A percentile compares a stretch with the other conserved stretches of the same genome.
Evolutionary conservation across 2,797 vertebrate genomes (phyloP).

Genomic region (Tragelaphus eurycerus): DNA sequence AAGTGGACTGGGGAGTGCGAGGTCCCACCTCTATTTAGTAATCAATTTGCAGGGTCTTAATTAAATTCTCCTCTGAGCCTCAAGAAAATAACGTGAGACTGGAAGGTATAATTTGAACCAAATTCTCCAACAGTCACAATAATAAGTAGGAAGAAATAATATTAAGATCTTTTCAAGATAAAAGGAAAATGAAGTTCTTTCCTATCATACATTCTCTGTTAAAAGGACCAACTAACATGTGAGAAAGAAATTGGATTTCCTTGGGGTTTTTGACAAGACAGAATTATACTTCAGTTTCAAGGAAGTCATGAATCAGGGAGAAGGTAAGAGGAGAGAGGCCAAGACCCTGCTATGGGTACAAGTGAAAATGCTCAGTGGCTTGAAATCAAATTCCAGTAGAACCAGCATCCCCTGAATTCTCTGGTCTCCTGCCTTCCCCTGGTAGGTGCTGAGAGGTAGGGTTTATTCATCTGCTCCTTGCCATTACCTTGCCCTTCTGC

Average conservation of each 20-base stretch:
- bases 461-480: background rate
- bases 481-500: background rate
- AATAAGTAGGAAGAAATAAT: background rate
- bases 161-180: background rate
- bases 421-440: background rate
- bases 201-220: background rate
- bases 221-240: background rate
- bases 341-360: background rate
- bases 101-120: background rate
- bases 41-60: constrained; percentile 22
- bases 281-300: background rate
- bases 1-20: background rate
- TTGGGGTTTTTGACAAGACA: background rate
- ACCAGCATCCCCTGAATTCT: background rate
- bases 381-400: background rate
- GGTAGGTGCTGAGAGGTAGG: background rate
- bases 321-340: background rate
- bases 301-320: background rate
- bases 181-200: background rate
- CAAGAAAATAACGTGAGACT: background rate
- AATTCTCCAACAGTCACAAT: background rate
- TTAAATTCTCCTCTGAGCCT: constrained; percentile 13
- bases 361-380: background rate
- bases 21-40: background rate
- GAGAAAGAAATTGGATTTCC: background rate